A percentile compares a stretch with the other conserved stretches of the same genome.
phyloP scores from a whole-genome alignment of 2,797 vertebrate species.

The Esox masquinongy region DNA sequence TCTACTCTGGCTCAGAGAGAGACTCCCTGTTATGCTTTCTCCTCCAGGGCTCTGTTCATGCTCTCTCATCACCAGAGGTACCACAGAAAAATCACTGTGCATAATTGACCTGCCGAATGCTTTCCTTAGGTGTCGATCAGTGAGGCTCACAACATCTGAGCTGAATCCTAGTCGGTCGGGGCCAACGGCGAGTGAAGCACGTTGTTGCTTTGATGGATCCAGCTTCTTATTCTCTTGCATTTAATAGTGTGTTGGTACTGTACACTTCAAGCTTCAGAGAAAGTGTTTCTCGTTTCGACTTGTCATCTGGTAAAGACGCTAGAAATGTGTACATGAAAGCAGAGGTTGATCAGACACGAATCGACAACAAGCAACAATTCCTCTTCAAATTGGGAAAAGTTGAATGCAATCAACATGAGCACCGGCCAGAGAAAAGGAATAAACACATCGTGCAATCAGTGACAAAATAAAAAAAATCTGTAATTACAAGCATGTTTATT shows the following conservation, averaged over 20 bases:
- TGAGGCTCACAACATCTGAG: conserved; percentile 65
- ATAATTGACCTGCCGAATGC: conserved; percentile 76
- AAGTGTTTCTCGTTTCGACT: conserved; percentile 15
- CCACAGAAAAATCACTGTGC: conserved; percentile 61
- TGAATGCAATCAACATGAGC: not conserved
- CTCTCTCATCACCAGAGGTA: conserved; percentile 63
- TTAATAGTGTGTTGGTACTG: conserved; percentile 52
- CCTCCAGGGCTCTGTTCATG: conserved; percentile 61
- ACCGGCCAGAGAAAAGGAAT: not conserved
- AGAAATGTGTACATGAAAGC: not conserved
- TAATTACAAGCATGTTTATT: conserved; percentile 12
- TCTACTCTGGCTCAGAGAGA: conserved; percentile 57
- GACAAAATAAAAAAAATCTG: not conserved
- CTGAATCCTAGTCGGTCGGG: conserved; percentile 46
- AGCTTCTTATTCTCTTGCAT: conserved; percentile 50
- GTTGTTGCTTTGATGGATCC: conserved; percentile 62
- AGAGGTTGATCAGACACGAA: not conserved
- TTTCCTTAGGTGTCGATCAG: conserved; percentile 73
- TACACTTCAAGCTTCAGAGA: conserved; percentile 34
- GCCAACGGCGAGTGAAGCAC: conserved; percentile 40
- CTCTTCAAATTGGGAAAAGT: not conserved
- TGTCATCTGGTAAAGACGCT: not conserved
- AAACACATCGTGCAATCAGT: not conserved
- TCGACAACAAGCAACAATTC: not conserved
- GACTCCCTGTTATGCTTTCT: conserved; percentile 62